phyloP scores from a whole-genome alignment of 1,140 invertebrate genomes.

The Phenacoccus solenopsis region DNA sequence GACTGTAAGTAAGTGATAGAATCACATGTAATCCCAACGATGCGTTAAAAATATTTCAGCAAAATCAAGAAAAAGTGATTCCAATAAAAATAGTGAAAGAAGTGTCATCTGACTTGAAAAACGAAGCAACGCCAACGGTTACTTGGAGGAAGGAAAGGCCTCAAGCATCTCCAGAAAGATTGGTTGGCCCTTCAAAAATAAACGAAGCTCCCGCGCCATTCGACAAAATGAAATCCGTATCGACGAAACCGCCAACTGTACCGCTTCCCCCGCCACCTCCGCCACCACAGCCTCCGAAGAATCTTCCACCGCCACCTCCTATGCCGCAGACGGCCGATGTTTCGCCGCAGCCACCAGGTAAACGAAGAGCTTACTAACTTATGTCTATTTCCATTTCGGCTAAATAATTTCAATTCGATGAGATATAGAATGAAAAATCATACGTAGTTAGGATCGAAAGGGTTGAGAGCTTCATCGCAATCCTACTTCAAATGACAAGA shows the following conservation, averaged over 20 bases:
- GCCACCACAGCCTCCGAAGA: constrained; percentile 44
- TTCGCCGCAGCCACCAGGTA: neutral
- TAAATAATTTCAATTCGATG: too few species aligned
- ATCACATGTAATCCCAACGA: too few species aligned
- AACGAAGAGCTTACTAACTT: too few species aligned
- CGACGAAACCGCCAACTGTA: constrained; percentile 21
- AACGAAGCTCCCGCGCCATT: neutral
- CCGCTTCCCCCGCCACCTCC: constrained; percentile 37
- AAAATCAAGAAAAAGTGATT: neutral
- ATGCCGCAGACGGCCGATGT: neutral
- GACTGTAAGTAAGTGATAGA: too few species aligned
- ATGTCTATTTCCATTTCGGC: too few species aligned
- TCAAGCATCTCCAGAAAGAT: neutral
- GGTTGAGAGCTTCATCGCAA: too few species aligned
- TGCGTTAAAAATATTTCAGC: too few species aligned
- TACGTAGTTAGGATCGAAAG: too few species aligned
- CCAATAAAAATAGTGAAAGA: neutral
- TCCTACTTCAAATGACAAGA: too few species aligned
- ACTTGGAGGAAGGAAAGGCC: neutral
- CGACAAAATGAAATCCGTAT: neutral
- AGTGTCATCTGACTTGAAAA: neutral
- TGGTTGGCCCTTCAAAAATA: neutral
- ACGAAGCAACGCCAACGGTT: neutral
- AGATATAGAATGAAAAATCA: too few species aligned
- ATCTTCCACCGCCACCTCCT: constrained; percentile 58